Evolutionary conservation across 2,888 invertebrate genomes (phyloP), one percentile per base, ranked within the genome.

Genomic region (Linnaemya tessellans): DNA sequence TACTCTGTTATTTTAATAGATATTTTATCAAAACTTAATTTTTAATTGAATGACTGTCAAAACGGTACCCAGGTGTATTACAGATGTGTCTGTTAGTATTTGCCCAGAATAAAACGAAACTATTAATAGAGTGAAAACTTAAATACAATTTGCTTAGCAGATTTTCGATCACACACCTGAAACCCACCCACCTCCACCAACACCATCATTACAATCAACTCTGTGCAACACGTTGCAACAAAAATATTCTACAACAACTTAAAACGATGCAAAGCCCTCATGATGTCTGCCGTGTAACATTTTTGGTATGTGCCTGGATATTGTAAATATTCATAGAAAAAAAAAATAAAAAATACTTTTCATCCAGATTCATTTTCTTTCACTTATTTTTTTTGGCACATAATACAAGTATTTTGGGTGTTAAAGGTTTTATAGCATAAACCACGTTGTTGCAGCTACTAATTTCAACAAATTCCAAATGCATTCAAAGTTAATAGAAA

Each of bases 391-490:
- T 15, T 64, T 30, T 15, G 10, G 0, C 22, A n/a, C n/a, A 43
- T 41, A 49, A 38, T n/a, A 30, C 15, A 9, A 58, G 38, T 75
- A 68, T 38, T 60, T 60, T 18, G 25, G 25, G 25, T 68, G 78
- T 41, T 51, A 38, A 38, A 67, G 65, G 41, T 62, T 70, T 70
- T 64, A n/a, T 38, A 15, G 49, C 30, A 18, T 51, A 51, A 54
- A 46, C 15, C 43, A 46, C n/a, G 3, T 79, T 70, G 54, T 54
- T 64, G 78, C 54, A 70, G 41, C 22, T 30, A 54, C 49, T 56
- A 75, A 68, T 54, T 56, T 77, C 22, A 81, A 70, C 41, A 81
- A 74, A 68, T 74, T 54, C n/a, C n/a, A 35, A 81, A 75, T 68
- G 62, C 75, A 68, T 46, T 56, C 54, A 62, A 70, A 56, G 68